Evolutionary conservation across 2,888 invertebrate genomes (phyloP), one percentile per base, ranked within the genome.

Genomic region (Apodemia duryi): DNA sequence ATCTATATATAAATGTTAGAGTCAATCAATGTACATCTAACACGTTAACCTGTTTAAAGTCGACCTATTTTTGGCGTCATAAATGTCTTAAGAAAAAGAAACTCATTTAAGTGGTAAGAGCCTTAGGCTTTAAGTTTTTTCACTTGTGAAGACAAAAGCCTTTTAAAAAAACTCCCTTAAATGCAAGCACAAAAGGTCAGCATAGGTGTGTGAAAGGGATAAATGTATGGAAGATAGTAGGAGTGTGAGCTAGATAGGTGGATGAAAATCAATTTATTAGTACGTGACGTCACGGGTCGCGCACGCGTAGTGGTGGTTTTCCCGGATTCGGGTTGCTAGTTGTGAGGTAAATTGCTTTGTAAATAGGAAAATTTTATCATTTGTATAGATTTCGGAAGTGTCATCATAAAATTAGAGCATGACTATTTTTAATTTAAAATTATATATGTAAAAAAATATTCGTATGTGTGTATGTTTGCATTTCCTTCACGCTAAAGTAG

Each of bases 231-330:
- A 52, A 67, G 67, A 69, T 13, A 13, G 9, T 28, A 0, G 2
- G 29, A 2, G 80, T 13, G 28, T 9, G 80, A 89, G 65, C 63
- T 81, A 77, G 89, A 84, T 71, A 75, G 84, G 73, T 71, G 77
- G 80, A 78, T 89, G 87, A 92, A 91, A 92, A 92, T 92, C 92
- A 92, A 92, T 92, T 92, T 92, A 92, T 92, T 90, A 91, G 86
- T 80, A 77, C 73, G 91, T 92, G 92, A 92, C 92, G 92, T 92
- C 91, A 91, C 88, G 75, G 32, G 62, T 65, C 77, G 82, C 91
- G 91, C 92, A 83, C 74, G 91, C 92, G 92, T 82, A 73, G 63
- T 79, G 68, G 72, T 71, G 63, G 68, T 72, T 73, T 73, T 80
- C 91, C 90, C 89, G 88, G 90, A 84, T 76, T 72, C 68, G 87